Evolutionary conservation across 2,888 invertebrate genomes (phyloP).

Genomic region (Ashinkailepas kermadecensis): DNA sequence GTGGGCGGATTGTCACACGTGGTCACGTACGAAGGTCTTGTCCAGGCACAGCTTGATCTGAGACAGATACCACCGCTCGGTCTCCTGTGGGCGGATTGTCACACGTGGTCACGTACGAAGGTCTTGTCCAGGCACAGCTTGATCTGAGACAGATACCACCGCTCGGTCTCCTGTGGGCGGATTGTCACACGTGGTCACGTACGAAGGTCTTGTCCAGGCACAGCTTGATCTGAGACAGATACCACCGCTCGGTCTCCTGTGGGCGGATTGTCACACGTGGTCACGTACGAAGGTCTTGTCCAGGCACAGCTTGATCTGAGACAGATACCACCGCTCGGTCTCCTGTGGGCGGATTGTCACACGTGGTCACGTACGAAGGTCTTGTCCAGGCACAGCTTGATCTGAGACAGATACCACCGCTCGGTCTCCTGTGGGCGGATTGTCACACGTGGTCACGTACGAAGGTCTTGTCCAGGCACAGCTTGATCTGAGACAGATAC

Average conservation of each 20-base stretch:
- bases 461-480: conserved; percentile 51
- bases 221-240: conserved; percentile 60
- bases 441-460: neutral
- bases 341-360: no score
- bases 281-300: conserved; percentile 38
- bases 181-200: no score
- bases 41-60: conserved; percentile 69
- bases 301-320: conserved; percentile 65
- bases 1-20: no score
- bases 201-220: conserved; percentile 62
- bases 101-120: neutral
- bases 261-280: neutral
- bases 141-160: conserved; percentile 52
- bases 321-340: conserved; percentile 40
- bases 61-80: conserved; percentile 42
- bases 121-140: conserved; percentile 57
- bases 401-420: conserved; percentile 50
- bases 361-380: no score
- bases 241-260: conserved; percentile 31
- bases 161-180: conserved; percentile 31
- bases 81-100: conserved; percentile 29
- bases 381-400: conserved; percentile 67
- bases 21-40: conserved; percentile 55
- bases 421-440: conserved; percentile 30
- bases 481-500: conserved; percentile 58